Conservation (phyloP, 2,888 invertebrate genomes). For the Hipparchia sbordonii region DNA sequence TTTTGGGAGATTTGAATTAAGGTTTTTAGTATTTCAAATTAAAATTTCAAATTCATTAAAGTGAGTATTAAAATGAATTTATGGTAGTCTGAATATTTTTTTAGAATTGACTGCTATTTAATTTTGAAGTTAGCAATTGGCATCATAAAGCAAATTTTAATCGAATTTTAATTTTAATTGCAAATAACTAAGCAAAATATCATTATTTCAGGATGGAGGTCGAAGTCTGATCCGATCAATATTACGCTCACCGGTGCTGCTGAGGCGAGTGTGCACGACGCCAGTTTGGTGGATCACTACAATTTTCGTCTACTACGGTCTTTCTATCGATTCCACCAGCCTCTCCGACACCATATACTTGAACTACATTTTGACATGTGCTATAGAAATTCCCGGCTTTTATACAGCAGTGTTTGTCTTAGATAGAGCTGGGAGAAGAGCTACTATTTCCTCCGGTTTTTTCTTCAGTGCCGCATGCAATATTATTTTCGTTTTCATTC, state of each 20-base stretch:
- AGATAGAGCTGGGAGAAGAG: slow-evolving; percentile 64
- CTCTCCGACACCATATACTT: slow-evolving; percentile 86
- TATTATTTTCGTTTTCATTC: slow-evolving; percentile 42
- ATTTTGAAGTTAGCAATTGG: too few relatives aligned
- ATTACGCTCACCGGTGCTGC: slow-evolving; percentile 73
- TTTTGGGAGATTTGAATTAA: too few relatives aligned
- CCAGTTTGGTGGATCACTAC: slow-evolving; percentile 88
- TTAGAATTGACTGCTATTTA: too few relatives aligned
- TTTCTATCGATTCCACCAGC: slow-evolving; percentile 87
- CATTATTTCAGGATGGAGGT: slow-evolving; percentile 26
- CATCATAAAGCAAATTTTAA: too few relatives aligned
- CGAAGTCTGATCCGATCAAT: slow-evolving; percentile 60
- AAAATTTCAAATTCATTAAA: too few relatives aligned
- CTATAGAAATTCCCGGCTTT: slow-evolving; percentile 86
- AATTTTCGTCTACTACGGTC: slow-evolving; percentile 87
- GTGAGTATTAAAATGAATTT: too few relatives aligned
- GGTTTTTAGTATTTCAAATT: too few relatives aligned
- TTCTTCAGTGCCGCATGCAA: slow-evolving; percentile 42
- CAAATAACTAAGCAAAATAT: neutral
- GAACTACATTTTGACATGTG: slow-evolving; percentile 83
- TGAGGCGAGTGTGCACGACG: slow-evolving; percentile 81
- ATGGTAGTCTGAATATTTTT: too few relatives aligned
- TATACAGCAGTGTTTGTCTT: slow-evolving; percentile 83
- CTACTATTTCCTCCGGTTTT: slow-evolving; percentile 46
- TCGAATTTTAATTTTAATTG: too few relatives aligned